These are phyloP conservation scores for Cinara cedri DNA, from an alignment of 2,888 invertebrate species.

Conservation along the genomic window DNA sequence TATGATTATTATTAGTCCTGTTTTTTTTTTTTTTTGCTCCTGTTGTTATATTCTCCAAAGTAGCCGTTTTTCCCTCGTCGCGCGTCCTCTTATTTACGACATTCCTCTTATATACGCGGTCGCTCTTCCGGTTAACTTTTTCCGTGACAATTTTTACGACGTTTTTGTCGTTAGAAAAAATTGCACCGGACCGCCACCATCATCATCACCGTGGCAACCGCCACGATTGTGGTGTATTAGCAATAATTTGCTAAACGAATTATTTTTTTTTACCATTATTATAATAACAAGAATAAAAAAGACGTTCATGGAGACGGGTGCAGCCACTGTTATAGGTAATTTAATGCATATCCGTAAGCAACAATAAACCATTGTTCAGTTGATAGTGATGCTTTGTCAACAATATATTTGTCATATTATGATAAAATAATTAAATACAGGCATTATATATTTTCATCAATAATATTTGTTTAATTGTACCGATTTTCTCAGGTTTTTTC, in stretches of 20 bases:
- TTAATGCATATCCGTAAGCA: too few species aligned
- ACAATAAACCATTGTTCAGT: too few species aligned
- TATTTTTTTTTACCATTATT: background rate
- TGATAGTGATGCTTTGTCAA: too few species aligned
- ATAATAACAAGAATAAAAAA: too few species aligned
- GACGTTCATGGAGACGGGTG: too few species aligned
- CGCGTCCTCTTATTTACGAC: background rate
- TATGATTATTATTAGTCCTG: conserved; percentile 53
- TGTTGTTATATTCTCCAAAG: conserved; percentile 41
- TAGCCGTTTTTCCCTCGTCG: conserved; percentile 9
- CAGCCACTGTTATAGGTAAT: too few species aligned
- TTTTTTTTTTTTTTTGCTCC: conserved; percentile 1
- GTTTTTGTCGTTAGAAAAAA: conserved; percentile 5
- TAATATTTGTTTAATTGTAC: too few species aligned
- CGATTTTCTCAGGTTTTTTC: too few species aligned
- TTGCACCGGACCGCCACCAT: conserved; percentile 1
- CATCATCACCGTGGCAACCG: too few species aligned
- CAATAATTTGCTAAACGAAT: conserved; percentile 13
- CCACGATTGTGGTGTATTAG: background rate
- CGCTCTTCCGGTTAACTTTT: conserved; percentile 25
- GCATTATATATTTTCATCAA: too few species aligned
- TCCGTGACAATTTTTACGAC: conserved; percentile 24
- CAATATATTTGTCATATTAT: too few species aligned
- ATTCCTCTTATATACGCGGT: background rate
- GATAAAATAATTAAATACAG: too few species aligned